Evolutionary conservation across 2,888 invertebrate genomes (phyloP).

Genomic region (Pollenia angustigena): DNA sequence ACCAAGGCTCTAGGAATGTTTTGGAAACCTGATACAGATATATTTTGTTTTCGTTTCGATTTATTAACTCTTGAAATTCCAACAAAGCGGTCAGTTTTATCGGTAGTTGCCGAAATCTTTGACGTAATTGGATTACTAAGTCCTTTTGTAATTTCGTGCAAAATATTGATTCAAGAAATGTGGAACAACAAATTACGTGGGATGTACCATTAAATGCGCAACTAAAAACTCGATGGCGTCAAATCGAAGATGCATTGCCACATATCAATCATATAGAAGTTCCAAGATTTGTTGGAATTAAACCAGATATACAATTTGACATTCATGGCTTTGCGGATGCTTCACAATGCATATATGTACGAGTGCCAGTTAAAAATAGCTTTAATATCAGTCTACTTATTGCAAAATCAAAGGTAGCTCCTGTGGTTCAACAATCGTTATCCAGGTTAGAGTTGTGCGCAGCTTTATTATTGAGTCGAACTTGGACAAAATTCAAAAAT

Average conservation of each 20-base stretch:
- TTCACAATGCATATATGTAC: conserved; percentile 18
- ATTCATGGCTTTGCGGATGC: conserved; percentile 44
- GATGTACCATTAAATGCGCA: conserved; percentile 13
- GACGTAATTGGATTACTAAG: too few species aligned
- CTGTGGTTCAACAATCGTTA: conserved; percentile 5
- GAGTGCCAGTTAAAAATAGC: background rate
- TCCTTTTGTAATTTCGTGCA: too few species aligned
- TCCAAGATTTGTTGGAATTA: conserved; percentile 14
- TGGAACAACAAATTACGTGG: conserved; percentile 67
- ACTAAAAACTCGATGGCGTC: conserved; percentile 6
- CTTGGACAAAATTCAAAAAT: conserved; percentile 41
- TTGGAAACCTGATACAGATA: conserved; percentile 2
- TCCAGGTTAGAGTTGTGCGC: conserved; percentile 1
- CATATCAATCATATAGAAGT: conserved; percentile 6
- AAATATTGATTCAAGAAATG: conserved; percentile 4
- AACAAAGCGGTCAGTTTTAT: conserved; percentile 2
- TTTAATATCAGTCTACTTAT: background rate
- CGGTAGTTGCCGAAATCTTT: too few species aligned
- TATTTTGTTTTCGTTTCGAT: conserved; percentile 38
- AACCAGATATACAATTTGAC: conserved; percentile 4
- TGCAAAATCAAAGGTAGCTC: conserved; percentile 7
- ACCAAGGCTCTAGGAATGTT: conserved; percentile 36
- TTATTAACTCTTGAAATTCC: conserved; percentile 39
- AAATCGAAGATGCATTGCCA: background rate
- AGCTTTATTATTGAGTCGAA: conserved; percentile 4